Evolutionary conservation across 2,797 vertebrate genomes (phyloP), one percentile per base, ranked within the genome.

Genomic region (Sebastes baramenuke): DNA sequence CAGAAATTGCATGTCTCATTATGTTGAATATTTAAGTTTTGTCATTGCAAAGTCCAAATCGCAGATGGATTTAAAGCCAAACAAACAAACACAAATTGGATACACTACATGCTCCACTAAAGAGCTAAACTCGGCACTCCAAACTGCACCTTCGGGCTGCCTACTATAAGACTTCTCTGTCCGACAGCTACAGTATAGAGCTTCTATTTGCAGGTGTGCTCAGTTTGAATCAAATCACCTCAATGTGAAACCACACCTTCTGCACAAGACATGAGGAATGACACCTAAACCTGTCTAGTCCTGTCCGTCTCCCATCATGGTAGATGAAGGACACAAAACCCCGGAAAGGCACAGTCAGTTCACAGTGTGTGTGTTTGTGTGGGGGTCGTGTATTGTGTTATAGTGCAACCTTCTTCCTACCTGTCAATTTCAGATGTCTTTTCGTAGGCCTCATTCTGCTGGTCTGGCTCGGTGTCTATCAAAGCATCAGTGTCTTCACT

Each of bases 401-500:
- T 11, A 58, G 34, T 42, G 8, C n/a, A 34, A 22, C 12, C n/a
- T 42, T 36, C 75, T 30, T 80, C 83, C 78, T 88, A 98, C 97
- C 96, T 95, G 91, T 96, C 95, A 30, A 81, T 83, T 0, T 94
- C 91, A 86, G 85, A 77, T 29, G 89, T 91, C 65, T 93, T 87
- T 0, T 77, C 93, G 91, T 90, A 91, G 22, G 93, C 94, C 20
- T 94, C 94, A 72, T 96, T 94, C 61, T 93, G 94, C 72, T 87
- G 86, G 38, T 96, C 95, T 0, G 92, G 87, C 75, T 96, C 95
- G 14, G 58, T 90, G 11, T 87, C 94, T 65, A 97, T 95, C 0
- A 97, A 94, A 2, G 93, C 93, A 77, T 97, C 96, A 0, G 95
- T 96, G 91, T 97, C 93, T 38, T 88, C 82, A 66, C 58, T 87